phyloP scores from a whole-genome alignment of 2,113 vertebrate genomes.

The Mustelus asterias region DNA sequence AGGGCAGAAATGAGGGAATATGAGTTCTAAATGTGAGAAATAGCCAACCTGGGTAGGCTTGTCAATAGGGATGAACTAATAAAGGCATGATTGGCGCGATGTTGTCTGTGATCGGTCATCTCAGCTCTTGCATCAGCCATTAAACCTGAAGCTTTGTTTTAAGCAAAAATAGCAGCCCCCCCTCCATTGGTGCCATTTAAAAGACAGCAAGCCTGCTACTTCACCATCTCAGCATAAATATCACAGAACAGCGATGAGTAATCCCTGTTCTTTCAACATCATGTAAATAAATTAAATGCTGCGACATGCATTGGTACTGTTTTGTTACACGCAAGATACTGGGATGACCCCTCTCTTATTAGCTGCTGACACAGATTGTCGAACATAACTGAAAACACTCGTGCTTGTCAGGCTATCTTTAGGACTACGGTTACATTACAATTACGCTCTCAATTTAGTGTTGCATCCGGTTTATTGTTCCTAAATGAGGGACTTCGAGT shows the following conservation, averaged over 20 bases:
- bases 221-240: constrained; percentile 5
- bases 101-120: background rate
- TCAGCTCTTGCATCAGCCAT: background rate
- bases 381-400: background rate
- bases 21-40: background rate
- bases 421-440: background rate
- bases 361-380: background rate
- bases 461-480: background rate
- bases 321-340: background rate
- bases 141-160: background rate
- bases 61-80: background rate
- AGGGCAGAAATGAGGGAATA: background rate
- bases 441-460: background rate
- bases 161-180: background rate
- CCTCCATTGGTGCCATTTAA: constrained; percentile 5
- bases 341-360: constrained; percentile 20
- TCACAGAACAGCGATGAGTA: background rate
- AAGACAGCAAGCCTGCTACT: background rate
- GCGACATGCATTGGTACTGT: background rate
- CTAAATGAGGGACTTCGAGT: background rate
- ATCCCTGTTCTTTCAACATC: constrained; percentile 2
- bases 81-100: background rate
- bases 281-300: background rate
- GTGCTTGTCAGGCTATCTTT: background rate
- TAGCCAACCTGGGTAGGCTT: background rate